Base-by-base conservation (phyloP, 2,113 vertebrate species). In the Pagrus major region DNA sequence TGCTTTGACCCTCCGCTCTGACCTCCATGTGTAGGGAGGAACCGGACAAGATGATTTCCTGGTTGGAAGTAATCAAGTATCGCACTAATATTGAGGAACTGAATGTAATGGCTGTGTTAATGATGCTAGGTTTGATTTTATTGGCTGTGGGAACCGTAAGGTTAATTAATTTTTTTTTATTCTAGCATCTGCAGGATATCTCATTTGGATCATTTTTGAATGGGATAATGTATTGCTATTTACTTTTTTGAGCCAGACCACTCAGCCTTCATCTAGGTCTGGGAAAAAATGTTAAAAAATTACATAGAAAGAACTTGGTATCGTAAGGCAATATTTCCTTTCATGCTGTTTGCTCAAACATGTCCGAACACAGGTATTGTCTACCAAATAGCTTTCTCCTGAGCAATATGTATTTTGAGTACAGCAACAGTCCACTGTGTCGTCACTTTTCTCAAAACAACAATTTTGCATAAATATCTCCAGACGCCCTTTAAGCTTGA, bases 1-100 rank as follows among this genome's bases (percentile, higher is more conserved):
- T 69, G 51, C 47, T 27, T 42, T 71, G 74, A 71, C 51, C 33
- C 21, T 37, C 9, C 0, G 4, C 46, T 51, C 52, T 52, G 44
- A 79, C 46, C 60, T 33, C 29, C 4, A 33, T 29, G 11, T 60
- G 55, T 27, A 39, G 42, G 29, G 18, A 71, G n/a, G 47, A 80
- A 65, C 3, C 0, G 71, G 63, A 67, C 64, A 29, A 46, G 56
- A 55, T 41, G 76, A 54, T 68, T 78, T 84, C 33, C 52, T 37
- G 25, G 16, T 76, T 66, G 21, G 29, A 60, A 61, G 76, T 74
- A 78, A 59, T 81, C 18, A 58, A 78, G 29, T 51, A 39, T 78
- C 14, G 15, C 47, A 55, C 27, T 73, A 20, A 29, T 74, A 29
- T 11, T 29, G 47, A 44, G n/a, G 39, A 31, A 42, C 29, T 3